Evolutionary conservation across 2,797 vertebrate genomes (phyloP).

Genomic region (Gallirallus australis): DNA sequence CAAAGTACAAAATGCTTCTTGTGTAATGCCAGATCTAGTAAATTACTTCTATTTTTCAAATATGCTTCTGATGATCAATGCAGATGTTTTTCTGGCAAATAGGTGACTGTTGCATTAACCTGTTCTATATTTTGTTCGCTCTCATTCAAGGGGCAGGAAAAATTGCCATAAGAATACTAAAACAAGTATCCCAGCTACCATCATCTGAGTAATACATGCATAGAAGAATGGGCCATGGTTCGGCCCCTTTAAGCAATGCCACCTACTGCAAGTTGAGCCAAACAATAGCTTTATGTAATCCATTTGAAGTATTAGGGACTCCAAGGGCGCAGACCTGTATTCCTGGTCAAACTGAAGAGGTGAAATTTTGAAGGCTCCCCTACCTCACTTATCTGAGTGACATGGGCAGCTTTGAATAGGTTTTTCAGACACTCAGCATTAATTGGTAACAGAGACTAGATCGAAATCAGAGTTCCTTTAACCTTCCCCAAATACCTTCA

Average conservation of each 20-base stretch:
- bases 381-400: background rate
- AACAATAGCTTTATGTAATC: background rate
- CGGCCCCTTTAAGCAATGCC: background rate
- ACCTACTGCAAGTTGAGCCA: background rate
- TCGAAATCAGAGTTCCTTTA: slow-evolving; percentile 52
- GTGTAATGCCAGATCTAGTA: background rate
- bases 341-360: background rate
- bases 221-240: background rate
- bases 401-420: background rate
- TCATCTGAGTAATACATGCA: background rate
- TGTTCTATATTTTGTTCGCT: background rate
- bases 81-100: background rate
- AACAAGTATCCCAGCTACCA: background rate
- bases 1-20: background rate
- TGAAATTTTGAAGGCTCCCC: background rate
- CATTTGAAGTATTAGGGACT: background rate
- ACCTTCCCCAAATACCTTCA: slow-evolving; percentile 8
- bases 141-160: background rate
- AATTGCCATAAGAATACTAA: background rate
- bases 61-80: background rate
- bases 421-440: slow-evolving; percentile 20
- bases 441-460: slow-evolving; percentile 39
- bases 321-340: background rate
- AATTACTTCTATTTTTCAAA: background rate
- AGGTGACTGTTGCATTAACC: background rate